Conservation (phyloP, 2,888 invertebrate species). For the Melieria omissa region DNA sequence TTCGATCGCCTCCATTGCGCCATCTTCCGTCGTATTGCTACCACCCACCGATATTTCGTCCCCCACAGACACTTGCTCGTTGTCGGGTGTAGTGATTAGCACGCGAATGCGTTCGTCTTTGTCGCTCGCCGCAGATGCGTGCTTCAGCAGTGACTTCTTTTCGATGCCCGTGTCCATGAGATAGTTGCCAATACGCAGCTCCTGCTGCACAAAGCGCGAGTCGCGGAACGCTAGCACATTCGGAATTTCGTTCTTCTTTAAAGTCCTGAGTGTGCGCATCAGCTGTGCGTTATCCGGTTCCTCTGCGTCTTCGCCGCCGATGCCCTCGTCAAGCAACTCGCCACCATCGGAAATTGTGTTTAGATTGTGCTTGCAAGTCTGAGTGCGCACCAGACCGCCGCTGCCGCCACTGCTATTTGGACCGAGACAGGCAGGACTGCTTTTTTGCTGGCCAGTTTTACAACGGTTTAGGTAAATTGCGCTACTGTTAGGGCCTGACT, state of each 20-base stretch:
- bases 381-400: conserved; percentile 55
- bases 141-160: conserved; percentile 55
- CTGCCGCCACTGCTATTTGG: conserved; percentile 11
- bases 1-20: conserved; percentile 62
- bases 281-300: conserved; percentile 44
- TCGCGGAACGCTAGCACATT: conserved; percentile 64
- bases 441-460: conserved; percentile 12
- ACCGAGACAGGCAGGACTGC: background rate
- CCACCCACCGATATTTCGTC: conserved; percentile 51
- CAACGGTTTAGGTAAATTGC: conserved; percentile 8
- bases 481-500: conserved; percentile 43
- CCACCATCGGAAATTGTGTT: conserved; percentile 51
- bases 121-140: conserved; percentile 38
- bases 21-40: conserved; percentile 49
- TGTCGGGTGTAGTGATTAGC: conserved; percentile 64
- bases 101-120: conserved; percentile 57
- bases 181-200: conserved; percentile 65
- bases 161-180: conserved; percentile 66
- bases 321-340: conserved; percentile 40
- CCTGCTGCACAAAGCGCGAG: conserved; percentile 65
- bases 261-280: conserved; percentile 48
- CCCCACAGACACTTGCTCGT: conserved; percentile 60
- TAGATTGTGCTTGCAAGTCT: conserved; percentile 62
- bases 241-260: conserved; percentile 65
- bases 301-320: conserved; percentile 43